phyloP scores from a whole-genome alignment of 2,888 invertebrate species.

The Ametastegia equiseti region DNA sequence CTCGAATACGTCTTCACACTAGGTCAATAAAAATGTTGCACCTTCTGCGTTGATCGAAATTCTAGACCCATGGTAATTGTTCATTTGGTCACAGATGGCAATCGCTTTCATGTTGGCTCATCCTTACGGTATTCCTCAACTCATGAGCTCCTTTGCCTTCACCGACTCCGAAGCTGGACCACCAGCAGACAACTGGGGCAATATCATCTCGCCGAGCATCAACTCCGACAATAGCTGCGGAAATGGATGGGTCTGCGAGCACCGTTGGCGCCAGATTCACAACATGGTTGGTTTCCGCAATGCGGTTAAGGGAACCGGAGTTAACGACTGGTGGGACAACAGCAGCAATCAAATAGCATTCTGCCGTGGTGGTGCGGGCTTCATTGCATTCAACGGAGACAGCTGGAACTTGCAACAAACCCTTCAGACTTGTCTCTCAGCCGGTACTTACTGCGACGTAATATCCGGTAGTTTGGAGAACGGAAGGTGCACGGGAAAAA shows the following conservation, averaged over 20 bases:
- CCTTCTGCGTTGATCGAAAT: not conserved
- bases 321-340: conserved; percentile 90
- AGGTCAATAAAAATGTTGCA: not conserved
- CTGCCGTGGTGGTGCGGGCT: conserved; percentile 75
- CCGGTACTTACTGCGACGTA: conserved; percentile 90
- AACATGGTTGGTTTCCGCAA: conserved; percentile 89
- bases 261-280: conserved; percentile 90
- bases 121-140: conserved; percentile 86
- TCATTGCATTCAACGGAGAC: conserved; percentile 87
- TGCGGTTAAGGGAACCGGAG: conserved; percentile 78
- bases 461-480: conserved; percentile 82
- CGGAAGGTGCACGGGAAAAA: conserved; percentile 82
- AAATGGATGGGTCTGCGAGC: conserved; percentile 90
- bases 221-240: conserved; percentile 82
- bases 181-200: conserved; percentile 81
- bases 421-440: conserved; percentile 84
- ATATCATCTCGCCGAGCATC: conserved; percentile 83
- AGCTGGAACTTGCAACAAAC: conserved; percentile 79
- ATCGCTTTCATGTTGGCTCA: conserved; percentile 92
- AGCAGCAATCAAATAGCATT: conserved; percentile 73
- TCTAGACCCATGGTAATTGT: not conserved
- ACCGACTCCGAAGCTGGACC: conserved; percentile 80
- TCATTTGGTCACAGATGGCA: conserved; percentile 78
- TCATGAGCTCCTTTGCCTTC: conserved; percentile 93
- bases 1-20: not conserved